phyloP scores from a whole-genome alignment of 2,797 vertebrate species.

The Podarcis siculus region DNA sequence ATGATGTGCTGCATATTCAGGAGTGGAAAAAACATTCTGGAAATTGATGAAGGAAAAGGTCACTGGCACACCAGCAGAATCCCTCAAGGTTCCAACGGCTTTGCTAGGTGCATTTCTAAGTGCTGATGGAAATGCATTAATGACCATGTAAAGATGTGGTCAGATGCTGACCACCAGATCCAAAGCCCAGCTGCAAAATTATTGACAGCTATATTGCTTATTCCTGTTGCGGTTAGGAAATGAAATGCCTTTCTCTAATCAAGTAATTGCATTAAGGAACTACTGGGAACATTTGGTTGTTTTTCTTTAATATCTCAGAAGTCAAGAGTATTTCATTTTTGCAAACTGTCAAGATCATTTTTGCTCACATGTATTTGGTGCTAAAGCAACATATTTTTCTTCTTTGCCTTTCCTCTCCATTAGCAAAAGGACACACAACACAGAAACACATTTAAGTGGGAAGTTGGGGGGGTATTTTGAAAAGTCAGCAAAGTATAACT shows the following conservation, averaged over 20 bases:
- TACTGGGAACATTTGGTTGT: slow-evolving; percentile 72
- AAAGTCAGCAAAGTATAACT: slow-evolving; percentile 8
- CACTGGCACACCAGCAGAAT: slow-evolving; percentile 70
- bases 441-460: slow-evolving; percentile 23
- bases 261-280: slow-evolving; percentile 77
- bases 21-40: slow-evolving; percentile 56
- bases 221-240: slow-evolving; percentile 84
- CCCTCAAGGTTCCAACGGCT: slow-evolving; percentile 72
- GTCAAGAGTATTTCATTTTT: slow-evolving; percentile 68
- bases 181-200: slow-evolving; percentile 68
- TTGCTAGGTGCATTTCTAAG: slow-evolving; percentile 53
- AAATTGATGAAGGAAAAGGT: slow-evolving; percentile 73
- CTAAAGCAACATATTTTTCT: slow-evolving; percentile 38
- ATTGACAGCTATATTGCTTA: slow-evolving; percentile 90
- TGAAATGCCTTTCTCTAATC: slow-evolving; percentile 73
- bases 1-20: slow-evolving; percentile 51
- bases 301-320: slow-evolving; percentile 56
- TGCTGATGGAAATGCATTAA: slow-evolving; percentile 73
- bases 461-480: slow-evolving; percentile 25
- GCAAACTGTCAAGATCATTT: slow-evolving; percentile 82
- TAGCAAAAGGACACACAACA: not conserved
- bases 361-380: slow-evolving; percentile 70
- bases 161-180: slow-evolving; percentile 66
- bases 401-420: not conserved
- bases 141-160: slow-evolving; percentile 80